Evolutionary conservation across 1,140 invertebrate genomes (phyloP).

Genomic region (Cryptotermes secundus): DNA sequence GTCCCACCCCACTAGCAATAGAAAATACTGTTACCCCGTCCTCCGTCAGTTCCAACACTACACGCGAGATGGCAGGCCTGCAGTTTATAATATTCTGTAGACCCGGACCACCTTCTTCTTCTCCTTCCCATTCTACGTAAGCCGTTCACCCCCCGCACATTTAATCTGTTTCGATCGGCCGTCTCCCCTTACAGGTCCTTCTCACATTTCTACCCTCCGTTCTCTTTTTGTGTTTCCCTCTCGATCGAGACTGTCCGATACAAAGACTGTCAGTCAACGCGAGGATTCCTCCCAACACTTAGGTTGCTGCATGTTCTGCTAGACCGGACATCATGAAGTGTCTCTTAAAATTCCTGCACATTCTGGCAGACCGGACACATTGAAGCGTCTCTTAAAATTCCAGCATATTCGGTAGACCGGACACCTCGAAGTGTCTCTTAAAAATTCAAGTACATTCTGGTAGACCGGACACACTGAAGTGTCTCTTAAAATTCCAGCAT

Average conservation of each 20-base stretch:
- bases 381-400: too few species aligned
- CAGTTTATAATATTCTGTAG: conserved; percentile 3
- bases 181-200: background rate
- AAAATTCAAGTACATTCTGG: too few species aligned
- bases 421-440: too few species aligned
- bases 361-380: too few species aligned
- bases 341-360: background rate
- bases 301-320: background rate
- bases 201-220: background rate
- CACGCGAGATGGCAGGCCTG: background rate
- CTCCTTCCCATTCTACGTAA: background rate
- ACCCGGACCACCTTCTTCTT: conserved; percentile 11
- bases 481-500: too few species aligned
- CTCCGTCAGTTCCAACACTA: background rate
- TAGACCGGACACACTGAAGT: too few species aligned
- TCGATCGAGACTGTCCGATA: background rate
- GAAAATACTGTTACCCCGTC: too few species aligned
- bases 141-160: background rate
- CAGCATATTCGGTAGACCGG: too few species aligned
- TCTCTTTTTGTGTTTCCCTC: conserved; percentile 10
- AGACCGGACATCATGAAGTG: background rate
- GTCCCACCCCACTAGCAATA: too few species aligned
- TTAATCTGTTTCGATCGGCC: conserved; percentile 6
- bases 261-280: background rate
- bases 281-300: background rate